Evolutionary conservation across 2,113 vertebrate genomes (phyloP).

Genomic region (Smithornis capensis): DNA sequence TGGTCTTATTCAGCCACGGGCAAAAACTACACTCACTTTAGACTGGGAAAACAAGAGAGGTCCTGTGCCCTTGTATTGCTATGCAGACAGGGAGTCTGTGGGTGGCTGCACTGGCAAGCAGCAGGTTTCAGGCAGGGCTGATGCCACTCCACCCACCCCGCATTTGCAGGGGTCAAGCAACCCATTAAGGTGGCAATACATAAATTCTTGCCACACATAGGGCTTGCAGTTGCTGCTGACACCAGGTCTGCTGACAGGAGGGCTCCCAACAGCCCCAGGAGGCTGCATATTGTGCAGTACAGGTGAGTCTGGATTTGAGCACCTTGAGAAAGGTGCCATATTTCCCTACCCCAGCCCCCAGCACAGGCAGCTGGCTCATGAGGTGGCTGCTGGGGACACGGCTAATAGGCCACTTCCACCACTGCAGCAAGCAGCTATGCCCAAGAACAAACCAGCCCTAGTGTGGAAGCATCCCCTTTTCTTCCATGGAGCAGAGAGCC

Average conservation of each 20-base stretch:
- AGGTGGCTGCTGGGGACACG: not conserved
- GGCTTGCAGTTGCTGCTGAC: not conserved
- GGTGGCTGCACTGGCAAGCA: not conserved
- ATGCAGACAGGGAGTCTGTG: not conserved
- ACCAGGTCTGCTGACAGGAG: not conserved
- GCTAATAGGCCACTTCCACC: not conserved
- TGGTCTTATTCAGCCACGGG: not conserved
- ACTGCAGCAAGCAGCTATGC: rapidly evolving
- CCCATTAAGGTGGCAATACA: rapidly evolving
- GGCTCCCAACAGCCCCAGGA: not conserved
- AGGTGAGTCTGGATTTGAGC: not conserved
- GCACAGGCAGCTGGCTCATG: rapidly evolving
- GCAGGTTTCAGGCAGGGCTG: not conserved
- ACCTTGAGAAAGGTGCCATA: rapidly evolving
- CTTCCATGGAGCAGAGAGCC: rapidly evolving
- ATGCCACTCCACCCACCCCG: not conserved
- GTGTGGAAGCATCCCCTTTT: rapidly evolving
- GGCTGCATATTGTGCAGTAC: rapidly evolving
- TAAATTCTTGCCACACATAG: not conserved
- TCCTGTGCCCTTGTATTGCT: not conserved
- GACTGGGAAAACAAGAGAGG: not conserved
- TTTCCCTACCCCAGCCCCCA: rapidly evolving
- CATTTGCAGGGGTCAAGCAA: not conserved
- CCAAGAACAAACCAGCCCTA: rapidly evolving
- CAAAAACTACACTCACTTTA: not conserved